These are phyloP conservation scores for Chelon auratus DNA, from an alignment of 2,797 vertebrate species.

Conservation along the genomic window DNA sequence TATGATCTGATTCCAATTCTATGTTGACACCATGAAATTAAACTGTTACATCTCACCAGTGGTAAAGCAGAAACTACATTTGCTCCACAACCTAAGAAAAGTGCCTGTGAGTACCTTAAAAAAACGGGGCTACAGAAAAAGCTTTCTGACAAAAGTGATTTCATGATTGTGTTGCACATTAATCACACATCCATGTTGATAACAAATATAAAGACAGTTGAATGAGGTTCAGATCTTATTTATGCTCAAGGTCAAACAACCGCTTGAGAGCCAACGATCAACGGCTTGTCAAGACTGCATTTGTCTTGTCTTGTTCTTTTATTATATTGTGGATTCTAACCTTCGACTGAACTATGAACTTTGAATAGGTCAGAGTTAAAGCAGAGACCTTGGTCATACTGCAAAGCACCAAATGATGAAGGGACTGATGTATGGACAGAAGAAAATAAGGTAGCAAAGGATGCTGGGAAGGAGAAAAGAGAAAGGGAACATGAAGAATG, in stretches of 20 bases:
- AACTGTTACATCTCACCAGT: slow-evolving; percentile 62
- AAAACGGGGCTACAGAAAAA: slow-evolving; percentile 20
- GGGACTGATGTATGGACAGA: slow-evolving; percentile 47
- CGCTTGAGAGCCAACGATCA: slow-evolving; percentile 13
- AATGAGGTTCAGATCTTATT: slow-evolving; percentile 21
- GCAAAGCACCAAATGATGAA: slow-evolving; percentile 43
- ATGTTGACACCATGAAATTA: slow-evolving; percentile 79
- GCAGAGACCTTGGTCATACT: slow-evolving; percentile 59
- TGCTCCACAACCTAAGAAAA: slow-evolving; percentile 27
- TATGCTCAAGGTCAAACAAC: slow-evolving; percentile 37
- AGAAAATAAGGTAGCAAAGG: slow-evolving; percentile 32
- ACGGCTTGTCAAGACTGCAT: slow-evolving; percentile 32
- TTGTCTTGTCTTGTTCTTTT: slow-evolving; percentile 29
- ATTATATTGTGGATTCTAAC: slow-evolving; percentile 10
- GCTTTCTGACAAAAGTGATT: not conserved
- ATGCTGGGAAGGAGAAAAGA: slow-evolving; percentile 30
- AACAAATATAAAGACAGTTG: not conserved
- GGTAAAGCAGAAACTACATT: slow-evolving; percentile 52
- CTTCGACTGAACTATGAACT: slow-evolving; percentile 25
- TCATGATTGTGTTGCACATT: not conserved
- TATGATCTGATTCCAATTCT: slow-evolving; percentile 77
- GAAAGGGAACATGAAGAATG: slow-evolving; percentile 36
- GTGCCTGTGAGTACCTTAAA: slow-evolving; percentile 22
- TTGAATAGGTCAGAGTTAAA: slow-evolving; percentile 60
- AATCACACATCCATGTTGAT: not conserved